A percentile compares a stretch with the other conserved stretches of the same genome.
These are phyloP conservation scores for Montipora capitata DNA, from an alignment of 92 coral and sea anemone species.

Conservation along the genomic window DNA sequence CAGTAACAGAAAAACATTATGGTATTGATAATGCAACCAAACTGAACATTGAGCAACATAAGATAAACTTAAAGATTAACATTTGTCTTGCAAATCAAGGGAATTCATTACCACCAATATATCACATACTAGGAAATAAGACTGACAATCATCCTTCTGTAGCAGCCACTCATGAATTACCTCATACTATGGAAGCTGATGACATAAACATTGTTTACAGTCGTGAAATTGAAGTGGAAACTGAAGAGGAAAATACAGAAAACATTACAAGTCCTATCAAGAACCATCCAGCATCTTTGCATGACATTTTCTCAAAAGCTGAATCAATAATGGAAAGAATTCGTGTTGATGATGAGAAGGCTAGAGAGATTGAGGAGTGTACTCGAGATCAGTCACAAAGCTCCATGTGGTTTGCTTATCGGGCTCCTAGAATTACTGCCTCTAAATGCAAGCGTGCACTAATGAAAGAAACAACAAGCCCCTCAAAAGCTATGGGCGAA, in stretches of 20 bases:
- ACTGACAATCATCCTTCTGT: constrained; percentile 15
- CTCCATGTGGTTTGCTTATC: constrained; percentile 36
- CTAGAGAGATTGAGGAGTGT: constrained; percentile 39
- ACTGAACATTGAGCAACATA: constrained; percentile 46
- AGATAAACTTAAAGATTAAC: constrained; percentile 50
- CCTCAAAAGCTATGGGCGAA: constrained; percentile 68
- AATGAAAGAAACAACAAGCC: constrained; percentile 54
- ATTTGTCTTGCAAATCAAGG: constrained; percentile 62
- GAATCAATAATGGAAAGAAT: constrained; percentile 43
- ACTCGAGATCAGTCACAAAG: constrained; percentile 53
- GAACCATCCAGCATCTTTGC: constrained; percentile 50
- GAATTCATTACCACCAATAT: constrained; percentile 69
- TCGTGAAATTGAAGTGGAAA: constrained; percentile 59
- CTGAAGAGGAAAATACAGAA: constrained; percentile 40
- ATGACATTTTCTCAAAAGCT: constrained; percentile 39
- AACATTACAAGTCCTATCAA: constrained; percentile 44
- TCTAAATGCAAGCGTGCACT: constrained; percentile 53
- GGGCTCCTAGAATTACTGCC: constrained; percentile 54
- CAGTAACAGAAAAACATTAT: constrained; percentile 53
- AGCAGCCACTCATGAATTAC: constrained; percentile 27
- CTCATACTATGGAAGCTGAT: constrained; percentile 48
- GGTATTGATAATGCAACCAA: constrained; percentile 28
- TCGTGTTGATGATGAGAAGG: constrained; percentile 39
- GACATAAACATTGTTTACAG: constrained; percentile 51
- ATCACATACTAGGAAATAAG: constrained; percentile 47